phyloP scores from a whole-genome alignment of 2,888 invertebrate genomes.

The Zelleria hepariella region DNA sequence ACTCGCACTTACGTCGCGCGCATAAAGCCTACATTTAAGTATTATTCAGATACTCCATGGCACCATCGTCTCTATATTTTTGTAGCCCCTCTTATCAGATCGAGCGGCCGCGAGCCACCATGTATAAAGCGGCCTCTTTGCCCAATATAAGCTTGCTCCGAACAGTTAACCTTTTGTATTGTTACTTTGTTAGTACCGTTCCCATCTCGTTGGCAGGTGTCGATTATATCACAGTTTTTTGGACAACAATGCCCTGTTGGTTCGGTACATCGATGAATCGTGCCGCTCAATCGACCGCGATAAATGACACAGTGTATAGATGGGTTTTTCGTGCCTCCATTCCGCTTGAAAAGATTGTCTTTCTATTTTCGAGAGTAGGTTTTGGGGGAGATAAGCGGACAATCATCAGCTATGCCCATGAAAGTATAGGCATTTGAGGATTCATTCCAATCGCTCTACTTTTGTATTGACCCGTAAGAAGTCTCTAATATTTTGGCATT shows the following conservation, averaged over 20 bases:
- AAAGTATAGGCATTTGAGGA: background rate
- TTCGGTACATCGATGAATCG: slow-evolving; percentile 1
- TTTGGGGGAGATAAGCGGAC: background rate
- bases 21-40: too few relatives aligned
- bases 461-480: too few relatives aligned
- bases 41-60: too few relatives aligned
- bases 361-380: background rate
- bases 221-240: slow-evolving; percentile 9
- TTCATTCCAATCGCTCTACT: too few relatives aligned
- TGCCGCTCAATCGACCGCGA: slow-evolving; percentile 1
- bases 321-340: background rate
- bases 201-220: slow-evolving; percentile 52
- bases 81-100: slow-evolving; percentile 10
- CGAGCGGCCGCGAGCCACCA: slow-evolving; percentile 29
- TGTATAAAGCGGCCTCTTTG: slow-evolving; percentile 20
- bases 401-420: background rate
- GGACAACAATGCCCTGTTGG: slow-evolving; percentile 6
- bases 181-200: slow-evolving; percentile 45
- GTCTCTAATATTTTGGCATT: too few relatives aligned
- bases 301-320: slow-evolving; percentile 3
- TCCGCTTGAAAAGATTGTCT: background rate
- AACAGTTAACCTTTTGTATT: slow-evolving; percentile 56
- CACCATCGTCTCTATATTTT: slow-evolving; percentile 43
- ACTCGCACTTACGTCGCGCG: too few relatives aligned
- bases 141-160: slow-evolving; percentile 41